Percentiles rank a stretch among this genome's conserved stretches.
Evolutionary conservation across 2,888 invertebrate species (phyloP).

Genomic region (Thymelicus acteon): DNA sequence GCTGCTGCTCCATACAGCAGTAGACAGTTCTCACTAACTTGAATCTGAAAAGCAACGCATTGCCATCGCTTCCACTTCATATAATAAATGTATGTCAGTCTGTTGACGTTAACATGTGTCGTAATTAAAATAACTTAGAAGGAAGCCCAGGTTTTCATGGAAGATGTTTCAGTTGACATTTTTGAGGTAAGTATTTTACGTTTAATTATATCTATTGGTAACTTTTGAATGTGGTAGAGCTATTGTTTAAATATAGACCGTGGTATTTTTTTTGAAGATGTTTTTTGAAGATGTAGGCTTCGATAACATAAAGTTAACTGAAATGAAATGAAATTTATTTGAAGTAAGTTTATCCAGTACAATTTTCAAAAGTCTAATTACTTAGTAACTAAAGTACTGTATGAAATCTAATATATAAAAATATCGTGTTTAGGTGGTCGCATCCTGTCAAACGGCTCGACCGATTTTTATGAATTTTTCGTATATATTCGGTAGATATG

Average conservation of each 20-base stretch:
- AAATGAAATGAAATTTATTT: too few relatives aligned
- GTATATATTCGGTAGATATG: too few relatives aligned
- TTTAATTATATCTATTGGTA: not conserved
- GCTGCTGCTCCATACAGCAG: too few relatives aligned
- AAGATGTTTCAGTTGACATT: not conserved
- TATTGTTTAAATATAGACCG: not conserved
- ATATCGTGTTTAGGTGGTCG: too few relatives aligned
- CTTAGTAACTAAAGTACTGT: too few relatives aligned
- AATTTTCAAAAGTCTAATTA: too few relatives aligned
- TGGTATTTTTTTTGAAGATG: not conserved
- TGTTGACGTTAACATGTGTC: not conserved
- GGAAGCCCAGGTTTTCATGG: not conserved
- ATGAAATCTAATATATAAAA: too few relatives aligned
- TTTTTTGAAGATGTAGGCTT: too few relatives aligned
- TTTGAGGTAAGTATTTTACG: not conserved
- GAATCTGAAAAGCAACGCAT: not conserved
- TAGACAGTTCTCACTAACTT: not conserved
- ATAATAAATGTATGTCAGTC: slow-evolving; percentile 1
- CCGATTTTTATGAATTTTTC: too few relatives aligned
- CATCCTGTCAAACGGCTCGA: too few relatives aligned
- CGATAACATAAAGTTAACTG: too few relatives aligned
- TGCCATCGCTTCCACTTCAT: not conserved
- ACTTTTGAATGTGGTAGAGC: not conserved
- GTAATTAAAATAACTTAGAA: slow-evolving; percentile 1
- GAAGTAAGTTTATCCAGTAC: too few relatives aligned